A percentile compares a stretch with the other conserved stretches of the same genome.
Conservation (phyloP, 2,797 vertebrate genomes). For the Sebastes oblongus region DNA sequence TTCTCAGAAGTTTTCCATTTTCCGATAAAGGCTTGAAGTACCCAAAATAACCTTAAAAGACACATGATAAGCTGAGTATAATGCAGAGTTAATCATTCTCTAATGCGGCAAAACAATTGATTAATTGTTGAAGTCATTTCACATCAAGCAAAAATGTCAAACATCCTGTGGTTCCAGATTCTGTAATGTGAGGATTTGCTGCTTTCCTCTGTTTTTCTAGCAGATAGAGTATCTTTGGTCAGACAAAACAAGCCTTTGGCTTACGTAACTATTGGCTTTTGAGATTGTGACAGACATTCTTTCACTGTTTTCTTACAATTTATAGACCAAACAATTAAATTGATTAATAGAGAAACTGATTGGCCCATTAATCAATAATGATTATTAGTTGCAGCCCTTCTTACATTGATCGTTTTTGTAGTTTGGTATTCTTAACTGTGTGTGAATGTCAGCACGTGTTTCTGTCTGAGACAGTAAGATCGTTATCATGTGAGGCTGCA, state of each 20-base stretch:
- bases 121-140: background rate
- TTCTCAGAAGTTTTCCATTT: background rate
- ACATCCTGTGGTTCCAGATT: background rate
- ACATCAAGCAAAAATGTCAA: background rate
- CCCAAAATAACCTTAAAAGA: background rate
- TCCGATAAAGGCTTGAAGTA: background rate
- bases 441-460: background rate
- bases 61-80: background rate
- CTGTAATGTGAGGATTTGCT: background rate
- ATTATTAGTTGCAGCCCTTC: background rate
- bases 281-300: background rate
- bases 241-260: background rate
- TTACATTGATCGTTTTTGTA: background rate
- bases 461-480: fast-evolving
- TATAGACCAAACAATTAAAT: background rate
- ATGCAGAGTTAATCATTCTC: background rate
- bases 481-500: background rate
- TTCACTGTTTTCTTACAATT: background rate
- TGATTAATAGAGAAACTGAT: background rate
- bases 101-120: no score
- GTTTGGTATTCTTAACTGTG: background rate
- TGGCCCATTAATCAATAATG: no score
- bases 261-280: background rate
- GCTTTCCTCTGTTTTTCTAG: background rate
- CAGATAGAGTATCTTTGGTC: background rate